Percentiles rank a stretch among this genome's conserved stretches.
Conservation (phyloP, 2,113 vertebrate species). For the Physeter macrocephalus region DNA sequence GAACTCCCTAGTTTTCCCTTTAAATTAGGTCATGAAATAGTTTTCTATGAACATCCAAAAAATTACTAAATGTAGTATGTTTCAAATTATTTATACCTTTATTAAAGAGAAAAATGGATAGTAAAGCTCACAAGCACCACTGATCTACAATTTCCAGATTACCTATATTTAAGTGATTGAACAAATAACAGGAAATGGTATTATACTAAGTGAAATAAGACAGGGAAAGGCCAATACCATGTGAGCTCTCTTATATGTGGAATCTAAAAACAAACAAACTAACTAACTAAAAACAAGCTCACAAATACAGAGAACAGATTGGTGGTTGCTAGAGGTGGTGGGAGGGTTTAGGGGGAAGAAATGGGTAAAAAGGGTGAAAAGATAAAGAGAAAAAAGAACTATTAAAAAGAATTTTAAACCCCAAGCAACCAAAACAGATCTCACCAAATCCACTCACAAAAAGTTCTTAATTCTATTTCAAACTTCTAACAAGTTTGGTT, state of each 20-base stretch:
- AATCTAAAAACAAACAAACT: background rate
- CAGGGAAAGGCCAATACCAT: background rate
- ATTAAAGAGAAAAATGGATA: background rate
- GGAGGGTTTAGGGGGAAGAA: background rate
- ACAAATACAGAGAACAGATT: background rate
- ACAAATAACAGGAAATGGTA: background rate
- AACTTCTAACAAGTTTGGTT: background rate
- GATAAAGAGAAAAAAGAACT: background rate
- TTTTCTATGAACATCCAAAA: background rate
- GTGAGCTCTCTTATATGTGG: background rate
- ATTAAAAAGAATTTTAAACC: background rate
- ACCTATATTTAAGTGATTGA: background rate
- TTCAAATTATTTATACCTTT: background rate
- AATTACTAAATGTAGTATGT: background rate
- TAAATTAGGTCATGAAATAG: background rate
- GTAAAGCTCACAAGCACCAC: background rate
- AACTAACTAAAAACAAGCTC: background rate
- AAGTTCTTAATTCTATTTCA: background rate
- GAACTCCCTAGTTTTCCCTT: background rate
- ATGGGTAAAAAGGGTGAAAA: background rate
- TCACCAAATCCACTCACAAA: background rate
- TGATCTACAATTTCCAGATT: background rate
- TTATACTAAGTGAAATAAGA: background rate
- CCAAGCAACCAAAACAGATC: background rate
- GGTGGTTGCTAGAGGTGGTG: background rate